Evolutionary conservation across 2,888 invertebrate species (phyloP), one percentile per base, ranked within the genome.

Genomic region (Cheilosia impressa): DNA sequence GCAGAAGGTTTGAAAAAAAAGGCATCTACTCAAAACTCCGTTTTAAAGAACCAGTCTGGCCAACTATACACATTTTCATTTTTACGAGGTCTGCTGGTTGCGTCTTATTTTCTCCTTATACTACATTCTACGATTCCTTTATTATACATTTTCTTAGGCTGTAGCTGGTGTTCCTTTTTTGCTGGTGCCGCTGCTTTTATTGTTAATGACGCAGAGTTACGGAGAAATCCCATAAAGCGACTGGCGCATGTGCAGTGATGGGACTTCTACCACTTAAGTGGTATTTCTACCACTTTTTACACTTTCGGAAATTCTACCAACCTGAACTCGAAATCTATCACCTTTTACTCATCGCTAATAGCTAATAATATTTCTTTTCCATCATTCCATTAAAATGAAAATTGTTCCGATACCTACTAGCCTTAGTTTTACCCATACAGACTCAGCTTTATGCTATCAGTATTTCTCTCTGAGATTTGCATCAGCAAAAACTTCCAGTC

Each of bases 231-330:
- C 15, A 50, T 58, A 27, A 72, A 72, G 72, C 34, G 62, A 38
- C 63, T 58, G 43, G 65, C 65, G 63, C 73, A 75, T 75, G 63
- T 47, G 73, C n/a, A n/a, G n/a, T n/a, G n/a, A n/a, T n/a, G n/a
- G n/a, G n/a, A n/a, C n/a, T n/a, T n/a, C n/a, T n/a, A n/a, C n/a
- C n/a, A n/a, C n/a, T n/a, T n/a, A n/a, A n/a, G n/a, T n/a, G n/a
- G n/a, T n/a, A n/a, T n/a, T n/a, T n/a, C n/a, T n/a, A n/a, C n/a
- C n/a, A n/a, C n/a, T n/a, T n/a, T n/a, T n/a, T n/a, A n/a, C n/a
- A n/a, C n/a, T n/a, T n/a, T n/a, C n/a, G n/a, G n/a, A n/a, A n/a
- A n/a, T n/a, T n/a, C n/a, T n/a, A n/a, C n/a, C n/a, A n/a, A n/a
- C n/a, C n/a, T n/a, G n/a, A n/a, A n/a, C n/a, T n/a, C n/a, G n/a